Conservation (phyloP, 2,113 vertebrate species). For the Hyperoodon ampullatus region DNA sequence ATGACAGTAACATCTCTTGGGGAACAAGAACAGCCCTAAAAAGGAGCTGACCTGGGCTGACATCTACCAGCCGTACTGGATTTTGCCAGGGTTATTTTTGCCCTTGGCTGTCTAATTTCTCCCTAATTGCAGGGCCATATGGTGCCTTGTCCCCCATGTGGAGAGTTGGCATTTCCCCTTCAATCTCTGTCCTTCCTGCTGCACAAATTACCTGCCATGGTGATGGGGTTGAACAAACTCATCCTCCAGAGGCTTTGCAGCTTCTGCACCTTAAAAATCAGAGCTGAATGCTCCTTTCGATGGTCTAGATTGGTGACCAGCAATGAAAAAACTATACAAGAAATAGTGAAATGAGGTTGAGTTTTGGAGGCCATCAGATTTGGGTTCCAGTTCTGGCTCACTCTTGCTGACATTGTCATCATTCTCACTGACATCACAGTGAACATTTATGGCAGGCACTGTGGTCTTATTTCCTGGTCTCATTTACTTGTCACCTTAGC, state of each 20-base stretch:
- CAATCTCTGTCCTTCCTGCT: slow-evolving; percentile 71
- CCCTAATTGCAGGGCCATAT: slow-evolving; percentile 80
- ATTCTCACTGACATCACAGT: background rate
- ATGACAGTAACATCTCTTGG: slow-evolving; percentile 23
- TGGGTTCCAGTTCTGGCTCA: background rate
- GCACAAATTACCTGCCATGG: slow-evolving; percentile 60
- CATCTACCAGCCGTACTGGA: slow-evolving; percentile 42
- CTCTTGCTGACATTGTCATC: background rate
- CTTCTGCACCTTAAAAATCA: background rate
- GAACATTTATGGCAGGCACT: background rate
- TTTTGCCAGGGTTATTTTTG: slow-evolving; percentile 79
- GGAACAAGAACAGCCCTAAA: background rate
- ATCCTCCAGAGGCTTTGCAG: slow-evolving; percentile 13
- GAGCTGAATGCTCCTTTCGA: background rate
- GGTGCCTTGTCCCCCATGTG: slow-evolving; percentile 69
- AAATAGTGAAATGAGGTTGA: background rate
- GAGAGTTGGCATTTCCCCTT: slow-evolving; percentile 71
- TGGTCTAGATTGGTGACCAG: background rate
- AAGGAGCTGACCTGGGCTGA: slow-evolving; percentile 51
- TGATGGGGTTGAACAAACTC: slow-evolving; percentile 44
- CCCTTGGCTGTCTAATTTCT: slow-evolving; percentile 78
- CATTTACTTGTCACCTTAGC: background rate
- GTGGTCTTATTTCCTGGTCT: background rate
- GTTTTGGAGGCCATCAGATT: background rate
- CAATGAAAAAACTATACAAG: background rate